These are phyloP conservation scores for Paramormyrops kingsleyae DNA, from an alignment of 2,113 vertebrate species.

Conservation along the genomic window DNA sequence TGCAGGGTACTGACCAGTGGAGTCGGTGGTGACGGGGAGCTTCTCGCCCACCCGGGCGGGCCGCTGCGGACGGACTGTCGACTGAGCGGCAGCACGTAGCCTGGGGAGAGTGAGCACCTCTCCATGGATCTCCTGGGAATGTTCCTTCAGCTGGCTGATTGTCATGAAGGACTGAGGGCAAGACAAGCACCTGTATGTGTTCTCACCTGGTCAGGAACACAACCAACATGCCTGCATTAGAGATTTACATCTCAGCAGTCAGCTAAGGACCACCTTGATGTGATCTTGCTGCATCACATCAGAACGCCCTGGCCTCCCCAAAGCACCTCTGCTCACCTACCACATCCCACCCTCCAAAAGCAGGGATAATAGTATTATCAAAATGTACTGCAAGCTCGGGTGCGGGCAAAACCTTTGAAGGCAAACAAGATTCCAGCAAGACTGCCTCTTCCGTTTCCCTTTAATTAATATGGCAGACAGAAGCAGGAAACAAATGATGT, in stretches of 20 bases:
- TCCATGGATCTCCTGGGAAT: slow-evolving; percentile 58
- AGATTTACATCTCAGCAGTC: background rate
- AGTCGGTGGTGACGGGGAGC: slow-evolving; percentile 22
- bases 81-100: slow-evolving; percentile 72
- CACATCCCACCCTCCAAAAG: background rate
- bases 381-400: background rate
- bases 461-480: background rate
- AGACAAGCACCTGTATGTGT: slow-evolving; percentile 91
- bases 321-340: background rate
- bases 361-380: background rate
- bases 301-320: background rate
- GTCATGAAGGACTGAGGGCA: slow-evolving; percentile 92
- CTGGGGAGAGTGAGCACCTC: slow-evolving; percentile 68
- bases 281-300: background rate
- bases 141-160: slow-evolving; percentile 72
- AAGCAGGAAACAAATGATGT: background rate
- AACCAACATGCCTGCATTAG: background rate
- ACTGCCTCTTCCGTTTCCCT: background rate
- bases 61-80: slow-evolving; percentile 72
- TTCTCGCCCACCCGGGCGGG: slow-evolving; percentile 60
- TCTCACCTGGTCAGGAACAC: slow-evolving; percentile 70
- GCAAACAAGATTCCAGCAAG: background rate
- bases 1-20: background rate
- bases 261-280: background rate
- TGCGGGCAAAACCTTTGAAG: background rate